Conservation (phyloP, 2,888 invertebrate species). For the Harpalus rubripes region DNA sequence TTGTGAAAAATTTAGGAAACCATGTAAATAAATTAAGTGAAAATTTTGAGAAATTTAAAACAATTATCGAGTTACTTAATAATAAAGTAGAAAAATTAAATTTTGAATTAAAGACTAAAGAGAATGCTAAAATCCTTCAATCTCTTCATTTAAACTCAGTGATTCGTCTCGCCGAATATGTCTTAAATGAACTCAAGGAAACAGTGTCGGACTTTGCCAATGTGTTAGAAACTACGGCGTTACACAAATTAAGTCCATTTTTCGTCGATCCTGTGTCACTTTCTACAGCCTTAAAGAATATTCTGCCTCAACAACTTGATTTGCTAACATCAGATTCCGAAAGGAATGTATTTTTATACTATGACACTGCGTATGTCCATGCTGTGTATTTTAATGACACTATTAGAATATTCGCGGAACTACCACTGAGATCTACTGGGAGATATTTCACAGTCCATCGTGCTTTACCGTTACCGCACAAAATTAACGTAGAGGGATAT, state of each 20-base stretch:
- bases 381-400: conserved; percentile 36
- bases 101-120: background rate
- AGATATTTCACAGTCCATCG: conserved; percentile 55
- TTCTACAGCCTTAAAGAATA: conserved; percentile 4
- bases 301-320: conserved; percentile 5
- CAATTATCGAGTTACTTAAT: background rate
- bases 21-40: background rate
- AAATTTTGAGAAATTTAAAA: conserved; percentile 34
- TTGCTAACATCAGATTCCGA: conserved; percentile 21
- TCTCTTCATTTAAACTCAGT: conserved; percentile 29
- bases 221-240: conserved; percentile 52
- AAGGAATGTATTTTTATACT: conserved; percentile 19
- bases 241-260: conserved; percentile 50
- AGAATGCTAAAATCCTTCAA: background rate
- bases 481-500: background rate
- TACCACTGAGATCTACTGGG: conserved; percentile 48
- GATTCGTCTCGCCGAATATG: conserved; percentile 17
- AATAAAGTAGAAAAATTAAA: conserved; percentile 6
- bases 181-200: conserved; percentile 56
- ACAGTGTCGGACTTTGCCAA: conserved; percentile 34
- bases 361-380: conserved; percentile 15
- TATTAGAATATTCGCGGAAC: conserved; percentile 54
- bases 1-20: conserved; percentile 11
- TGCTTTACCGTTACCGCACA: conserved; percentile 30
- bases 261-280: conserved; percentile 42